Base-by-base conservation (phyloP, 2,113 vertebrate species). In the Heteronetta atricapilla region DNA sequence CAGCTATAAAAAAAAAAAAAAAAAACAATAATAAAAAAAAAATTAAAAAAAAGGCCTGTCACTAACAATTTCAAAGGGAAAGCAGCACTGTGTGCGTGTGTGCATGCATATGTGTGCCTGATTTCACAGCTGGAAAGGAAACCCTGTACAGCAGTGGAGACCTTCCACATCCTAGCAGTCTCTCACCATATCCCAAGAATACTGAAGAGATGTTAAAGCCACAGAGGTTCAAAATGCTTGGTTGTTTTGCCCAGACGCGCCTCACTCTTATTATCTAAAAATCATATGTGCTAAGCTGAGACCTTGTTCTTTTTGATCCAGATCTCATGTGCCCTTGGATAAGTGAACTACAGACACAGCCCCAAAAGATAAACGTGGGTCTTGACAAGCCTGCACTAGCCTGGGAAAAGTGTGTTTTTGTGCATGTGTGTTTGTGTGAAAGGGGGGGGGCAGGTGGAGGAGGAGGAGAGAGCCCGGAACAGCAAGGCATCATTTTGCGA, bases 81-180 rank as follows among this genome's bases (percentile, higher is more conserved):
- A 40, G 76, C 13, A 93, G 50, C 90, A 67, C 28, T 44, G 72
- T 29, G 31, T 55, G 85, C 0, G 0, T 62, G 50, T 19, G 10
- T 69, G 55, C 8, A 2, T 74, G 50, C 21, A 25, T 48, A 66
- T 13, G 5, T 20, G 26, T 77, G 42, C 26, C 82, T 63, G 80
- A 86, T 75, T 92, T 83, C 10, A 17, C 56, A 89, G 77, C 38
- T 44, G 59, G 53, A 93, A 93, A 89, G 44, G 63, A 88, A 91
- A 42, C 46, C 31, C 63, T 62, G 29, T 48, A 46, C 21, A 88
- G 78, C 53, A 88, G 23, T 13, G 11, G 55, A 91, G 67, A 93
- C 26, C 26, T 82, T 93, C 63, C 34, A 53, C 13, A 89, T 20
- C 53, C 70, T 72, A 85, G 67, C 22, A 91, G 58, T 44, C 34